Conservation (phyloP, 2,888 invertebrate species). For the Parascotia fuliginaria region DNA sequence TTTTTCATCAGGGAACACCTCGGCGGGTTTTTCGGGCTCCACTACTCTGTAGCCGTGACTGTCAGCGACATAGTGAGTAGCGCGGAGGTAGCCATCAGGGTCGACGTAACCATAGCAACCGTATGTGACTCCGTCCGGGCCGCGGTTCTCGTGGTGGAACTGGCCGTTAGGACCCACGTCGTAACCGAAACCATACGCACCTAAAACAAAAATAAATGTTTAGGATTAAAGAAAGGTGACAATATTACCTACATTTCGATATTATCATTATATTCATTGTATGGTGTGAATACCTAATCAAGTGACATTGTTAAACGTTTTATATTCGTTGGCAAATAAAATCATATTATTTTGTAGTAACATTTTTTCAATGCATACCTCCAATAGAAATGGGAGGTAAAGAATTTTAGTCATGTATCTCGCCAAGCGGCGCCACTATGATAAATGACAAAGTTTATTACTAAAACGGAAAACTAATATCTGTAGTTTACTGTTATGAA, state of each 20-base stretch:
- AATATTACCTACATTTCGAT: constrained; percentile 10
- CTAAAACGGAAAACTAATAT: constrained; percentile 17
- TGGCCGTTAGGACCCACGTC: constrained; percentile 91
- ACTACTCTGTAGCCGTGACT: constrained; percentile 91
- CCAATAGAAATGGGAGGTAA: constrained; percentile 12
- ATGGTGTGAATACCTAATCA: background rate
- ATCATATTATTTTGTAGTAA: constrained; percentile 14
- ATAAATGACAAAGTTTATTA: constrained; percentile 26
- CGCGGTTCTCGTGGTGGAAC: constrained; percentile 92
- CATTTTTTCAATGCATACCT: constrained; percentile 11
- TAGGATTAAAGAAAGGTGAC: background rate
- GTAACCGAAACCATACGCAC: constrained; percentile 91
- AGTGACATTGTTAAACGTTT: constrained; percentile 15
- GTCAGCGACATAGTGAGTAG: constrained; percentile 92
- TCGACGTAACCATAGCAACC: constrained; percentile 93
- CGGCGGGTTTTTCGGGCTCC: constrained; percentile 88
- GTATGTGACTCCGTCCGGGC: constrained; percentile 91
- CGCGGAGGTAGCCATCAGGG: constrained; percentile 87
- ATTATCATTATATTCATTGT: background rate
- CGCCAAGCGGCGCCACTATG: constrained; percentile 23
- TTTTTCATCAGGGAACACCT: constrained; percentile 86
- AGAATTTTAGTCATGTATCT: constrained; percentile 29
- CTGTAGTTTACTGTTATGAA: constrained; percentile 5
- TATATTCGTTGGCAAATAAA: constrained; percentile 5
- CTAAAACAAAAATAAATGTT: constrained; percentile 65